Evolutionary conservation across 1,140 invertebrate species (phyloP).

Genomic region (Trachymyrmex septentrionalis): DNA sequence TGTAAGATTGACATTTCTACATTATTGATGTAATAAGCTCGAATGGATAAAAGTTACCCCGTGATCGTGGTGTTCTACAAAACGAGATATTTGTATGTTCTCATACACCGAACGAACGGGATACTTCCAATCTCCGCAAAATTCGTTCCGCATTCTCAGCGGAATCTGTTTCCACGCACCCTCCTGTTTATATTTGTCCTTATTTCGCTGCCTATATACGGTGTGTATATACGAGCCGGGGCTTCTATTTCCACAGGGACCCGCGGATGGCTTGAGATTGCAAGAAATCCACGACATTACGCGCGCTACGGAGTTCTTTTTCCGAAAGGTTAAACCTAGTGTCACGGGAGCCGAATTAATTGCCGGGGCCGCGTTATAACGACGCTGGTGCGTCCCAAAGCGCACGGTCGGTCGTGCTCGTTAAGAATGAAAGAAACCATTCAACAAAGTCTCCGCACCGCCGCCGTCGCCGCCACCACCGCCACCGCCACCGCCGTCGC

Average conservation of each 20-base stretch:
- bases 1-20: neutral
- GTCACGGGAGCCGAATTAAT: conserved; percentile 66
- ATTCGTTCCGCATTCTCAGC: conserved; percentile 61
- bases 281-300: conserved; percentile 57
- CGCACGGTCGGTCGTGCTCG: conserved; percentile 58
- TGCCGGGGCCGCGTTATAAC: conserved; percentile 51
- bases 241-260: conserved; percentile 59
- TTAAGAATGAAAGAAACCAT: conserved; percentile 80
- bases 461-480: neutral
- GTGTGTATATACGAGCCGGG: conserved; percentile 30
- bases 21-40: conserved; percentile 23
- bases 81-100: conserved; percentile 29
- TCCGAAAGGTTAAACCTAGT: conserved; percentile 59
- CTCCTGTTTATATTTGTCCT: conserved; percentile 64
- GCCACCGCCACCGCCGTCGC: neutral
- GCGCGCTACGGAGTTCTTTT: conserved; percentile 55
- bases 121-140: conserved; percentile 58
- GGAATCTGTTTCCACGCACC: conserved; percentile 62
- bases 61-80: neutral
- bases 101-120: conserved; percentile 33
- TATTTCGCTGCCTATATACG: conserved; percentile 50
- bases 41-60: conserved; percentile 5
- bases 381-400: conserved; percentile 40
- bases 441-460: conserved; percentile 56
- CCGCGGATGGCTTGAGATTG: conserved; percentile 48